Conservation (phyloP, 2,113 vertebrate genomes). For the Serinus canaria region DNA sequence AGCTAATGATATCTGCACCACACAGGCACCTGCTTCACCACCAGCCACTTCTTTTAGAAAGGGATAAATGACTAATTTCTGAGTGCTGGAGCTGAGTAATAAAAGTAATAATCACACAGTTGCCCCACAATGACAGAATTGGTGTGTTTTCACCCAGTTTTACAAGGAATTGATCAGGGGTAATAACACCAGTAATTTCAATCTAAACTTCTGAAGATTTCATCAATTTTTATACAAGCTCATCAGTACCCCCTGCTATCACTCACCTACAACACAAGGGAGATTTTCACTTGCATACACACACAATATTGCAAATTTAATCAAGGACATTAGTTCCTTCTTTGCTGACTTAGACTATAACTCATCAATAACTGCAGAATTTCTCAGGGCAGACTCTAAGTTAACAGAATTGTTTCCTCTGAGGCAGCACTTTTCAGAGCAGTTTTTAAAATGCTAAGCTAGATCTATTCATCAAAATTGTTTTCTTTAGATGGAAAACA, state of each 20-base stretch:
- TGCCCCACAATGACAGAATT: neutral
- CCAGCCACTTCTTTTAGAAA: neutral
- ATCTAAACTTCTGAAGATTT: neutral
- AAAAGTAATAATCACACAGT: neutral
- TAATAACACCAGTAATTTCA: neutral
- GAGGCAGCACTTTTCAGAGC: slow-evolving; percentile 23
- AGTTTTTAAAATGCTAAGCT: neutral
- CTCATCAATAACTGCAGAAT: slow-evolving; percentile 2
- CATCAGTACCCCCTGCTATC: neutral
- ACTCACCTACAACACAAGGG: neutral
- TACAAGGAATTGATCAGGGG: neutral
- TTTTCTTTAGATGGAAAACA: slow-evolving; percentile 8
- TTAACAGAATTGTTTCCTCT: neutral
- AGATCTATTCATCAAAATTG: slow-evolving; percentile 14
- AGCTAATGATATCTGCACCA: neutral
- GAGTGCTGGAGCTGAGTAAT: neutral
- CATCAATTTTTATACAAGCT: neutral
- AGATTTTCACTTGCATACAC: neutral
- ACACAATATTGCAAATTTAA: neutral
- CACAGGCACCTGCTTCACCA: neutral
- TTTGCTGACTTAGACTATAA: neutral
- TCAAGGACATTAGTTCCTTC: neutral
- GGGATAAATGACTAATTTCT: neutral
- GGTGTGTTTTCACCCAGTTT: neutral
- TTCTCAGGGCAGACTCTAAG: neutral